phyloP scores from a whole-genome alignment of 1,140 invertebrate species.

The Drosophila orena region DNA sequence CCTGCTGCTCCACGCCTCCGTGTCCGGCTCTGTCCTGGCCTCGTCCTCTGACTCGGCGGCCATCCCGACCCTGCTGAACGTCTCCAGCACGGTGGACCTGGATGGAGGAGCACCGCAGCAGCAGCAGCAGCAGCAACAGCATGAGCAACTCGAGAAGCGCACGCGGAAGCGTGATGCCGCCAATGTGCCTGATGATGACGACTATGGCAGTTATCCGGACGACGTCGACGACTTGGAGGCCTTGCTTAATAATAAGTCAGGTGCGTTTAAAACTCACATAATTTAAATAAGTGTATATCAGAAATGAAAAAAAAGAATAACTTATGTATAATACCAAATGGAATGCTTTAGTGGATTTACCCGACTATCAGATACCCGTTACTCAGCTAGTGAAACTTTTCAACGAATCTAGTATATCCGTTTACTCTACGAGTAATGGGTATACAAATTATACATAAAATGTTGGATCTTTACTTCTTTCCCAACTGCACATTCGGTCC shows the following conservation, averaged over 20 bases:
- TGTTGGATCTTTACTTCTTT: too few species aligned
- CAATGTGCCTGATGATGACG: slow-evolving; percentile 83
- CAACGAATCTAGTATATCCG: too few species aligned
- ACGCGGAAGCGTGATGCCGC: slow-evolving; percentile 70
- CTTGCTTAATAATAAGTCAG: slow-evolving; percentile 84
- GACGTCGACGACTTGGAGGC: slow-evolving; percentile 81
- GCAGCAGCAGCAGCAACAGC: slow-evolving; percentile 1
- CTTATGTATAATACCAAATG: too few species aligned
- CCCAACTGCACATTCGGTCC: too few species aligned
- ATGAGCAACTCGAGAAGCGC: slow-evolving; percentile 22
- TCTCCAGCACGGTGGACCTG: slow-evolving; percentile 17
- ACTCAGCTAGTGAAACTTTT: too few species aligned
- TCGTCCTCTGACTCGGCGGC: slow-evolving; percentile 15
- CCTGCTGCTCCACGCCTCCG: slow-evolving; percentile 68
- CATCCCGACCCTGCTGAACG: slow-evolving; percentile 11
- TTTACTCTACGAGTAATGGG: too few species aligned
- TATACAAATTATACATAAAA: too few species aligned
- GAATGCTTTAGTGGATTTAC: too few species aligned
- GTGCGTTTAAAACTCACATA: slow-evolving; percentile 36
- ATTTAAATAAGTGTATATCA: too few species aligned
- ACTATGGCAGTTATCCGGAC: slow-evolving; percentile 81
- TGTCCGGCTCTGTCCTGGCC: slow-evolving; percentile 43
- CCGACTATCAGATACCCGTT: too few species aligned
- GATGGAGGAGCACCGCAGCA: background rate
- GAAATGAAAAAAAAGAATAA: too few species aligned